These are phyloP conservation scores for Lucilia cuprina DNA, from an alignment of 1,140 invertebrate genomes.

Conservation along the genomic window DNA sequence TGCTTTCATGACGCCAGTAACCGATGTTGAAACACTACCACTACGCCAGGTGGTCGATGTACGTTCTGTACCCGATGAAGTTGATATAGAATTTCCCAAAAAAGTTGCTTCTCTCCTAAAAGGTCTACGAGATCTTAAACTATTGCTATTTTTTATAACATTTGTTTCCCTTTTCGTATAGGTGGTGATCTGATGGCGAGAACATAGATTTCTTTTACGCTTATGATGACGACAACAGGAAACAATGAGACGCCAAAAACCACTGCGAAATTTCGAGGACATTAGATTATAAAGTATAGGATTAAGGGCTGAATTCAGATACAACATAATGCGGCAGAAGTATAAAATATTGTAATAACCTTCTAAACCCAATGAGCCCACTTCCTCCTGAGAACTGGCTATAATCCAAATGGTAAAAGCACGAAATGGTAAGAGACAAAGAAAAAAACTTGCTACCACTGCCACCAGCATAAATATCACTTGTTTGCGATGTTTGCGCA, in stretches of 20 bases:
- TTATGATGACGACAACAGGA: conserved; percentile 38
- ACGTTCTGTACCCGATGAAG: conserved; percentile 55
- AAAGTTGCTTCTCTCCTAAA: conserved; percentile 55
- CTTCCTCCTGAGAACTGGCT: conserved; percentile 69
- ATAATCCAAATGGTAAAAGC: conserved; percentile 84
- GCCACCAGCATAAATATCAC: conserved; percentile 84
- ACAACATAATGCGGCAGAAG: conserved; percentile 82
- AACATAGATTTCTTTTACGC: not conserved
- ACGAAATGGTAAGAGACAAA: conserved; percentile 85
- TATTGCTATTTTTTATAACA: not conserved
- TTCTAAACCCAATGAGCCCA: conserved; percentile 73
- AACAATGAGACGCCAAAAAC: conserved; percentile 70
- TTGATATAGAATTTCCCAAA: conserved; percentile 56
- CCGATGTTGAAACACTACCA: conserved; percentile 50
- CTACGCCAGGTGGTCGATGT: conserved; percentile 49
- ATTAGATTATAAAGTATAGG: conserved; percentile 87
- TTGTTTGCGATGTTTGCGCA: conserved; percentile 70
- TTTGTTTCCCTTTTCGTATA: conserved; percentile 5
- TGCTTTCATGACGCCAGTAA: not conserved
- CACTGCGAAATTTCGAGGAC: conserved; percentile 85
- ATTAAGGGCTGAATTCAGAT: conserved; percentile 86
- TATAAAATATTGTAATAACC: conserved; percentile 83
- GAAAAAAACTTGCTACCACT: conserved; percentile 85
- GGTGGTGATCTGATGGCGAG: not conserved
- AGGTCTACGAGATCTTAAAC: conserved; percentile 41